Base-by-base conservation (phyloP, 2,888 invertebrate species). In the Neoaliturus tenellus region DNA sequence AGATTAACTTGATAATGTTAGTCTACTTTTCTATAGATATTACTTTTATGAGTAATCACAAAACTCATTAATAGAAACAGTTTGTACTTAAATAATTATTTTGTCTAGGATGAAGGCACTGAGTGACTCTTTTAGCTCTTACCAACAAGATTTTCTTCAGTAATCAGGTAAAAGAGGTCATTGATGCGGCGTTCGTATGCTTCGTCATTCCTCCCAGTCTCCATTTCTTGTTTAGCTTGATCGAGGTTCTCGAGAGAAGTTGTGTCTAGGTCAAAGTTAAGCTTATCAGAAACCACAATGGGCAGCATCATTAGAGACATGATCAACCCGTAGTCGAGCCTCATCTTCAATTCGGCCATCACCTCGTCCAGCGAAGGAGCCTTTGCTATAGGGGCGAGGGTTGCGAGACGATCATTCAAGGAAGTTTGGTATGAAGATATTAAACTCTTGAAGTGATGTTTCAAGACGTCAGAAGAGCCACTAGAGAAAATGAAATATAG, bases 401-500 rank as follows among this genome's bases (percentile, higher is more conserved):
- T 31, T 8, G 25, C 58, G 20, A 87, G 55, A 20, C 85, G 82
- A 1, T 85, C 71, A 2, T 71, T 75, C 51, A 89, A 87, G 3
- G 86, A 58, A n/a, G 83, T 69, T 73, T 88, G 87, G 83, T 89
- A 89, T 12, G 85, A 83, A 10, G 85, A 71, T 35, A 89, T 86
- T 10, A 89, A 85, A 0, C 86, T 84, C 23, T 88, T 86, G 69
- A 86, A 85, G 58, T 88, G 86, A 12, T 81, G 51, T 10, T 83
- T 44, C 12, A 88, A 83, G 20, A 88, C 75, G 14, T 86, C 86
- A 4, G 85, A 83, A n/a, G 83, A 85, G 4, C 87, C 85, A 69
- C 87, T 87, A 23, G 87, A 87, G 85, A 86, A 87, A 12, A 88
- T 75, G 82, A 88, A 87, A 83, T 87, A 86, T 4, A 88, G 86